Evolutionary conservation across 2,888 invertebrate genomes (phyloP).

Genomic region (Acleris cristana): DNA sequence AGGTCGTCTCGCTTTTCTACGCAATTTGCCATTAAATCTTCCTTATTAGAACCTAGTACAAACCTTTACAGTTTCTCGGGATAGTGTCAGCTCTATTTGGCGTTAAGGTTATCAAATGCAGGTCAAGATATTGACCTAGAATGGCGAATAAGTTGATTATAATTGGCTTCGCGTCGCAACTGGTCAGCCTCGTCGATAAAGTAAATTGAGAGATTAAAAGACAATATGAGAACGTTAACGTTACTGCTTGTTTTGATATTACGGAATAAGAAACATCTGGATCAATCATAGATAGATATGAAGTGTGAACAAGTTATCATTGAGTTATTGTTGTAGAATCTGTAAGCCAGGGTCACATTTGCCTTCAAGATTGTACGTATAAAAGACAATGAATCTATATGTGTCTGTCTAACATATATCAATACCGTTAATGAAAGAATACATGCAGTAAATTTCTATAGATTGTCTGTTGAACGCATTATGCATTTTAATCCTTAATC

Average conservation of each 20-base stretch:
- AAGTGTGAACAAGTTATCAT: too few relatives aligned
- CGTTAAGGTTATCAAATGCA: constrained; percentile 57
- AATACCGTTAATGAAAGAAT: too few relatives aligned
- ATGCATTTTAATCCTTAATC: constrained; percentile 11
- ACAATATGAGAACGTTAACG: not conserved
- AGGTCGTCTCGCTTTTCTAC: constrained; percentile 9
- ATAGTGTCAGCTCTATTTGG: constrained; percentile 6
- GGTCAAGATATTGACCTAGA: constrained; percentile 52
- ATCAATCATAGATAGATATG: not conserved
- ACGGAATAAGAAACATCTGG: not conserved
- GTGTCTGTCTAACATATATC: too few relatives aligned
- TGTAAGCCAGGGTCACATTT: too few relatives aligned
- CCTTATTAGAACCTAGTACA: not conserved
- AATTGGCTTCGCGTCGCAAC: constrained; percentile 42
- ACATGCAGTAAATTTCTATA: too few relatives aligned
- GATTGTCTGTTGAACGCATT: not conserved
- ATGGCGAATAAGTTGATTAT: constrained; percentile 48
- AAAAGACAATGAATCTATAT: too few relatives aligned
- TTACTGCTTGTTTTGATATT: too few relatives aligned
- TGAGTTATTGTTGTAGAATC: too few relatives aligned
- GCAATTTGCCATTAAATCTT: not conserved
- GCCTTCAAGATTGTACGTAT: too few relatives aligned
- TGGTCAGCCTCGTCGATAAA: constrained; percentile 49
- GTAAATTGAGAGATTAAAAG: constrained; percentile 13
- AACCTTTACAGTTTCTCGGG: not conserved